Evolutionary conservation across 2,797 vertebrate genomes (phyloP).

Genomic region (Sebastes baramenuke): DNA sequence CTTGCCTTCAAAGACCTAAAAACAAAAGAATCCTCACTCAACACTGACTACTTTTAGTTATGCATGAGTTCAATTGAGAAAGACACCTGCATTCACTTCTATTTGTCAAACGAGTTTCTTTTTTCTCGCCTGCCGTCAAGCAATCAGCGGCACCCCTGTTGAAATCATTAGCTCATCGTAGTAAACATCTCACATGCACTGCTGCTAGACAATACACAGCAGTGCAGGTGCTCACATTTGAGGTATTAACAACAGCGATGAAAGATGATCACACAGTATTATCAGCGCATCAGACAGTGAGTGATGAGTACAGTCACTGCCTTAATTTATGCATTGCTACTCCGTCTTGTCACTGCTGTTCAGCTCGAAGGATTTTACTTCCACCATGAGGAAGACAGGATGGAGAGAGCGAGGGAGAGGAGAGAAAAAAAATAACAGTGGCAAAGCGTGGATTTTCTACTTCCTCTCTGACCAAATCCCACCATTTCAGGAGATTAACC

Average conservation of each 20-base stretch:
- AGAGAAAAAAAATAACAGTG: slow-evolving; percentile 60
- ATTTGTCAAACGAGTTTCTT: background rate
- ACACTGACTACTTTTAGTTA: background rate
- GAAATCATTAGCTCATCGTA: background rate
- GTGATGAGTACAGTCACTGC: slow-evolving; percentile 66
- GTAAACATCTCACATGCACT: slow-evolving; percentile 21
- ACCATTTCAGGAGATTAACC: slow-evolving; percentile 90
- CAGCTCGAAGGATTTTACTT: slow-evolving; percentile 73
- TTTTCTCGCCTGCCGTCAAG: background rate
- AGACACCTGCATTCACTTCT: background rate
- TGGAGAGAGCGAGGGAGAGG: slow-evolving; percentile 12
- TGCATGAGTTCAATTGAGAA: background rate
- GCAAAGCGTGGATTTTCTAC: slow-evolving; percentile 81
- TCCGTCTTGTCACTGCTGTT: slow-evolving; percentile 74
- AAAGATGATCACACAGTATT: slow-evolving; percentile 65
- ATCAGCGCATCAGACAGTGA: slow-evolving; percentile 70
- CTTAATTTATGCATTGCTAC: slow-evolving; percentile 78
- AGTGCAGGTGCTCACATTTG: slow-evolving; percentile 27
- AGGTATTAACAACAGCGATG: slow-evolving; percentile 59
- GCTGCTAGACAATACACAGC: slow-evolving; percentile 21
- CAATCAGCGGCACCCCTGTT: slow-evolving; percentile 12
- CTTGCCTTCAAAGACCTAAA: background rate
- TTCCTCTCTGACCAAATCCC: slow-evolving; percentile 85
- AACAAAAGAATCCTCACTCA: background rate
- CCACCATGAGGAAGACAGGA: slow-evolving; percentile 45